A percentile compares a stretch with the other conserved stretches of the same genome.
Conservation (phyloP, 2,113 vertebrate genomes). For the Gambusia holbrooki region DNA sequence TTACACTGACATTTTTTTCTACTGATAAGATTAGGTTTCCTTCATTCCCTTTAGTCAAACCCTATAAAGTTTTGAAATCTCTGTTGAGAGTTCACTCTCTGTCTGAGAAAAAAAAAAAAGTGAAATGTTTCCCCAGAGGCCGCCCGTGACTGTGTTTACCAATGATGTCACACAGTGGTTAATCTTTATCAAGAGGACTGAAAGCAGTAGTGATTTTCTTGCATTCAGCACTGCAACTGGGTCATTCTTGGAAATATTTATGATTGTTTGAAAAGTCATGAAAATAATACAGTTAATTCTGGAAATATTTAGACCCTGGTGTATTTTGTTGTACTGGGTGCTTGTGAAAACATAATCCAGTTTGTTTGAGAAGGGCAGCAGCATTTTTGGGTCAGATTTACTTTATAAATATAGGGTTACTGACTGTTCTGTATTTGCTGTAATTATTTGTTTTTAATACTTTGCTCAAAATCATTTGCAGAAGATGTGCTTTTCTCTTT, state of each 20-base stretch:
- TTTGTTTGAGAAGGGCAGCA: too few species aligned
- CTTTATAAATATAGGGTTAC: too few species aligned
- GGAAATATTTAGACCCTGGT: too few species aligned
- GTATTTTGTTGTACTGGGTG: neutral
- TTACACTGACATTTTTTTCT: neutral
- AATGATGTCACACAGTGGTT: conserved; percentile 56
- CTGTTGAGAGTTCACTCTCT: conserved; percentile 20
- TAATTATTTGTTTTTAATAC: neutral
- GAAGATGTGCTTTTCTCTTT: neutral
- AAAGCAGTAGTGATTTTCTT: neutral
- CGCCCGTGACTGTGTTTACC: conserved; percentile 35
- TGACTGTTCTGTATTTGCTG: too few species aligned
- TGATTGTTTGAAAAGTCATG: neutral
- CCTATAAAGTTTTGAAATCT: conserved; percentile 14
- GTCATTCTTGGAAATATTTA: neutral
- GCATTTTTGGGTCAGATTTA: too few species aligned
- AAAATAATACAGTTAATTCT: neutral
- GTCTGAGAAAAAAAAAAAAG: conserved; percentile 45
- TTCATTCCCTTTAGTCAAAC: neutral
- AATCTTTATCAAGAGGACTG: conserved; percentile 32
- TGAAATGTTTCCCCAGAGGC: conserved; percentile 18
- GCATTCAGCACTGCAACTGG: neutral
- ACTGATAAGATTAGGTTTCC: conserved; percentile 3
- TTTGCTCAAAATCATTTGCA: neutral
- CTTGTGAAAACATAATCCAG: too few species aligned